Conservation (phyloP, 2,113 vertebrate genomes). For the Xerus inauris region DNA sequence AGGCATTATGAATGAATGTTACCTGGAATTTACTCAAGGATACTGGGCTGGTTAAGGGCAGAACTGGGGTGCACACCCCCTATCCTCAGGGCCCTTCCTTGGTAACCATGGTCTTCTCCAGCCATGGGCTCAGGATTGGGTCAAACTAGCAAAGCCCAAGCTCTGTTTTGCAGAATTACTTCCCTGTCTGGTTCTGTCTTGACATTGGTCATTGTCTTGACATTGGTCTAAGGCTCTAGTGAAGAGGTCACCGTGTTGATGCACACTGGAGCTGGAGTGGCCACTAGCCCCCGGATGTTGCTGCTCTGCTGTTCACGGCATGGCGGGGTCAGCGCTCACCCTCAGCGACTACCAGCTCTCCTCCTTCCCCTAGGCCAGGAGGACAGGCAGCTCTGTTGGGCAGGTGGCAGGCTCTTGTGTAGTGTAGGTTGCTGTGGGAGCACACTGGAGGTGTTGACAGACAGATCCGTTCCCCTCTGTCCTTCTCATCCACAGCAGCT, state of each 20-base stretch:
- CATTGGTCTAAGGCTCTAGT: not conserved
- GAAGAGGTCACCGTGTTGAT: not conserved
- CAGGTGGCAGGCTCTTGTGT: not conserved
- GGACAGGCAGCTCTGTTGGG: rapidly evolving
- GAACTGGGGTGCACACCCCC: no score
- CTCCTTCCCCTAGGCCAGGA: not conserved
- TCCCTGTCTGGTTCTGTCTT: not conserved
- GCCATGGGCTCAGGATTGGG: not conserved
- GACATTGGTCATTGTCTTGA: not conserved
- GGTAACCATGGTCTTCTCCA: not conserved
- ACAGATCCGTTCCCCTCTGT: not conserved
- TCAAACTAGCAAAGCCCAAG: not conserved
- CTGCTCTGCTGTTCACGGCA: not conserved
- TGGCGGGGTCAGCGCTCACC: rapidly evolving
- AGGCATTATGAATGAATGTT: rapidly evolving
- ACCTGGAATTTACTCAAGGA: not conserved
- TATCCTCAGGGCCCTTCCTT: not conserved
- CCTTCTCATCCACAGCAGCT: not conserved
- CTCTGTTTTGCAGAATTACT: not conserved
- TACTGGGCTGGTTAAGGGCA: not conserved
- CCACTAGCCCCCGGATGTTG: rapidly evolving
- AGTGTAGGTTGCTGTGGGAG: rapidly evolving
- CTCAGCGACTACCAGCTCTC: no score
- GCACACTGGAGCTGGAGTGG: no score
- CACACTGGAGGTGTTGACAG: no score